Conservation (phyloP, 2,888 invertebrate genomes). For the Hydrotaea cyrtoneurina region DNA sequence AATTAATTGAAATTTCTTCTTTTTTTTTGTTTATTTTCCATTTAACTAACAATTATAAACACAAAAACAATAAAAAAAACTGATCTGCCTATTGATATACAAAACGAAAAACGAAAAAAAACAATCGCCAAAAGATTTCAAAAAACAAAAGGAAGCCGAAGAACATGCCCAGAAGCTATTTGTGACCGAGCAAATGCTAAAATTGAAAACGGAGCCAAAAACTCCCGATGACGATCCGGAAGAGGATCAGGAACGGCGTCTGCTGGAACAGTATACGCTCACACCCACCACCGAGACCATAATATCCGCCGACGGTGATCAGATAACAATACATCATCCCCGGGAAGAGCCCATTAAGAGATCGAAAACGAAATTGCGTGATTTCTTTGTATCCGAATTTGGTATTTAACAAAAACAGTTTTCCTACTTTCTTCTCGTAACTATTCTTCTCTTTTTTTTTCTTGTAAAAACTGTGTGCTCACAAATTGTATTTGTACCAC, state of each 20-base stretch:
- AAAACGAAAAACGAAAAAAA: neutral
- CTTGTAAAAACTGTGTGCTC: conserved; percentile 35
- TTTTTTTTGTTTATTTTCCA: conserved; percentile 50
- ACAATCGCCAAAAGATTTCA: conserved; percentile 76
- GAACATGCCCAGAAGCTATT: conserved; percentile 78
- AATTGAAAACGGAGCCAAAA: conserved; percentile 66
- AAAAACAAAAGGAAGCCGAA: conserved; percentile 80
- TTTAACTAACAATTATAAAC: conserved; percentile 19
- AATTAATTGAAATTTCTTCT: conserved; percentile 34
- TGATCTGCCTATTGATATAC: neutral
- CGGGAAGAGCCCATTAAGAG: conserved; percentile 88
- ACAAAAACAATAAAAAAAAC: neutral
- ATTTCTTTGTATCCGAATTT: conserved; percentile 92
- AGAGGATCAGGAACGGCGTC: conserved; percentile 77
- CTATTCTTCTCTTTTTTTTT: too few species aligned
- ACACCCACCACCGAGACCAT: conserved; percentile 78
- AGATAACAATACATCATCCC: conserved; percentile 83
- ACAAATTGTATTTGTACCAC: neutral
- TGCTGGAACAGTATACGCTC: conserved; percentile 76
- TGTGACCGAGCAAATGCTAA: conserved; percentile 76
- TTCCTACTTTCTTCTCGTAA: conserved; percentile 37
- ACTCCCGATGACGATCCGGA: conserved; percentile 70
- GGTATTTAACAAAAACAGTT: conserved; percentile 82
- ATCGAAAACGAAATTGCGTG: conserved; percentile 90
- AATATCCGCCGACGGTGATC: conserved; percentile 79